These are phyloP conservation scores for Microtus ochrogaster DNA, from an alignment of 2,113 vertebrate genomes.

Conservation along the genomic window DNA sequence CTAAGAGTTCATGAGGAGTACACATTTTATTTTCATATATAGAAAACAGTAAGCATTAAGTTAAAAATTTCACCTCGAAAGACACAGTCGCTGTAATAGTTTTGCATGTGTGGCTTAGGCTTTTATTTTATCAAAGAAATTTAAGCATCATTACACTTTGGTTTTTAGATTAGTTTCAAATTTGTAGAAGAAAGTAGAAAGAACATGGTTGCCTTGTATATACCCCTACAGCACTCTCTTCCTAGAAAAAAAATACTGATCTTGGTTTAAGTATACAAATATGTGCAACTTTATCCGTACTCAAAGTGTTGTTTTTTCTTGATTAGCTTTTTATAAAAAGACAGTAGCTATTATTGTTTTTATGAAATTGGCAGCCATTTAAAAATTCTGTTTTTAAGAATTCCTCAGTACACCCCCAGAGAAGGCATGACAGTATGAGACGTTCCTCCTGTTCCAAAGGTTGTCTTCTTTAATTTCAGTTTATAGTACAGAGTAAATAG, in stretches of 20 bases:
- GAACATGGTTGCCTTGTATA: not conserved
- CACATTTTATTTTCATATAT: not conserved
- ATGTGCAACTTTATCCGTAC: not conserved
- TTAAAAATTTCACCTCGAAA: not conserved
- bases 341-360: not conserved
- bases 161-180: constrained; percentile 3
- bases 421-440: constrained; percentile 10
- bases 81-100: not conserved
- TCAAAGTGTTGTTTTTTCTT: not conserved
- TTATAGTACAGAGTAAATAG: not conserved
- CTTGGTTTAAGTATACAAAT: not conserved
- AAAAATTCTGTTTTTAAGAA: not conserved
- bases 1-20: not conserved
- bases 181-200: not conserved
- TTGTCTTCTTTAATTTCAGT: constrained; percentile 31
- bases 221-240: not conserved
- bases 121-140: not conserved
- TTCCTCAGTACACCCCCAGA: not conserved
- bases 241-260: constrained; percentile 4
- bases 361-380: not conserved
- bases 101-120: not conserved
- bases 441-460: constrained; percentile 43
- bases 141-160: not conserved
- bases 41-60: not conserved
- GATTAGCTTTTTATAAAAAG: not conserved